These are phyloP conservation scores for Chionoecetes opilio DNA, from an alignment of 1,140 invertebrate species.

Conservation along the genomic window DNA sequence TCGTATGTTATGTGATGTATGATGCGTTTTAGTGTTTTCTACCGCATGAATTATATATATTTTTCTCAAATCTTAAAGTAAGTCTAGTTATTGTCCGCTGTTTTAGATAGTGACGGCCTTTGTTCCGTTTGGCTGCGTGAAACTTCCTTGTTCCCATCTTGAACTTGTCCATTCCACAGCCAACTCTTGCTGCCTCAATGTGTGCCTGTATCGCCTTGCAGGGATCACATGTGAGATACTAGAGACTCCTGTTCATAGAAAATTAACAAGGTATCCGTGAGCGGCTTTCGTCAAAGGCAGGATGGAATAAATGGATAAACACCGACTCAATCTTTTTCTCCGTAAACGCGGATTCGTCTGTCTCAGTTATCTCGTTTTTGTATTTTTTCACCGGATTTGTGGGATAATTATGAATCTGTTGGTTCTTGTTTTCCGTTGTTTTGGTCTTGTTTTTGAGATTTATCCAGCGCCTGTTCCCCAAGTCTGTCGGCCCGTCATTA, in stretches of 20 bases:
- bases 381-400: constrained; percentile 20
- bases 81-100: too few relatives aligned
- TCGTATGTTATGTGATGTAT: too few relatives aligned
- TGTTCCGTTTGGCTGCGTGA: neutral
- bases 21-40: too few relatives aligned
- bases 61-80: too few relatives aligned
- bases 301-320: neutral
- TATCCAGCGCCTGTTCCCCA: constrained; percentile 1
- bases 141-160: neutral
- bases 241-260: neutral
- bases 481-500: constrained; percentile 25
- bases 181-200: too few relatives aligned
- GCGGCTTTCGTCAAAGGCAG: neutral
- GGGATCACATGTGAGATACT: neutral
- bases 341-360: neutral
- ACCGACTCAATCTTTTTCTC: neutral
- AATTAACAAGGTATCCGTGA: neutral
- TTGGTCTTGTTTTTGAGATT: constrained; percentile 29
- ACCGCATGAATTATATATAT: too few relatives aligned
- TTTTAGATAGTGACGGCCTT: neutral
- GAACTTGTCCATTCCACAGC: neutral
- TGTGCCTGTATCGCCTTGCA: too few relatives aligned
- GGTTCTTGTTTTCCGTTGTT: neutral
- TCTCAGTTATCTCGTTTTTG: constrained; percentile 20
- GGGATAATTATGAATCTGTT: constrained; percentile 30